A percentile compares a stretch with the other conserved stretches of the same genome.
These are phyloP conservation scores for Poeciliopsis retropinna DNA, from an alignment of 2,113 vertebrate genomes.

Conservation along the genomic window DNA sequence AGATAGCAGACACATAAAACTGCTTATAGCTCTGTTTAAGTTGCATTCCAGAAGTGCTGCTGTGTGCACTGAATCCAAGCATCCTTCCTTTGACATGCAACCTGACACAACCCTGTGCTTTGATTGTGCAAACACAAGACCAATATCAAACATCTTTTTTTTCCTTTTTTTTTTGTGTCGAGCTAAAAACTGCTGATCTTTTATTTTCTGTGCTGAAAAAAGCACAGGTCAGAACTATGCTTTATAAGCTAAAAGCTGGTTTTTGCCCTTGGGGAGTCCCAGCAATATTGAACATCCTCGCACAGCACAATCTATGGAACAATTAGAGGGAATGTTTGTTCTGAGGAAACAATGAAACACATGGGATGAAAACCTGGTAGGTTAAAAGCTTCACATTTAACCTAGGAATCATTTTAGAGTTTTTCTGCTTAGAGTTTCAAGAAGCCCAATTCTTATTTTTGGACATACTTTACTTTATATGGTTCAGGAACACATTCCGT, in stretches of 20 bases:
- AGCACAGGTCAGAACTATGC: not conserved
- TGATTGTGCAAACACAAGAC: not conserved
- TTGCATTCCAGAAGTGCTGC: not conserved
- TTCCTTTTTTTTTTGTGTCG: not conserved
- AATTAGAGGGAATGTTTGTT: not conserved
- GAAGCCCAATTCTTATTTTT: not conserved
- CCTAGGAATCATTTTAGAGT: not conserved
- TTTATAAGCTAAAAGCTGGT: slow-evolving; percentile 1
- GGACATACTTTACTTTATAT: not conserved
- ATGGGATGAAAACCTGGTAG: not conserved
- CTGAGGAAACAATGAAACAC: not conserved
- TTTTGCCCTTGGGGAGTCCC: not conserved
- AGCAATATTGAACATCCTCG: not conserved
- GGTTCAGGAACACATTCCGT: not conserved
- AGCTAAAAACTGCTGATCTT: not conserved
- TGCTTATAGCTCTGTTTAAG: slow-evolving; percentile 9
- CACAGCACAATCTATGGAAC: not conserved
- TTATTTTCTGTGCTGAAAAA: not conserved
- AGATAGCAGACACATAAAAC: slow-evolving; percentile 8
- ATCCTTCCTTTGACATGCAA: not conserved
- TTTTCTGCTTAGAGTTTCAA: not conserved
- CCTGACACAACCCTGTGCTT: not conserved
- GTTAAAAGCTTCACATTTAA: not conserved
- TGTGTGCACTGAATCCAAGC: not conserved
- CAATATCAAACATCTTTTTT: not conserved